Conservation (phyloP, 2,797 vertebrate genomes). For the Lacerta viridis region DNA sequence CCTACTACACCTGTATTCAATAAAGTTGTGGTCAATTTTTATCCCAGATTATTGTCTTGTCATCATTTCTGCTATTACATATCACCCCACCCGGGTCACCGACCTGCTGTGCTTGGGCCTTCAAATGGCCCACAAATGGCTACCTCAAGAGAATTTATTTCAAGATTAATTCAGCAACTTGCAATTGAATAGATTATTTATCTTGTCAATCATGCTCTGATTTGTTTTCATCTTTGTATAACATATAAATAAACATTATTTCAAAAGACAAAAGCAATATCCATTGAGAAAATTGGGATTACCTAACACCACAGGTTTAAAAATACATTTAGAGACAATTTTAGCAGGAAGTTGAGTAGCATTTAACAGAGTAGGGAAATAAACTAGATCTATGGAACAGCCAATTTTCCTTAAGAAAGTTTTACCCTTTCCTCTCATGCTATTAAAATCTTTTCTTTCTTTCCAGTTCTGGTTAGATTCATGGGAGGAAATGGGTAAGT, state of each 20-base stretch:
- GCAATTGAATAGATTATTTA: background rate
- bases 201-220: background rate
- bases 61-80: too few species aligned
- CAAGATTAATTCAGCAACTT: background rate
- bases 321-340: background rate
- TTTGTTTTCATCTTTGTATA: background rate
- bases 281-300: background rate
- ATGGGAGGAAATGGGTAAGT: background rate
- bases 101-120: too few species aligned
- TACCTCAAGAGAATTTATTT: background rate
- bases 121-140: background rate
- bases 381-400: background rate
- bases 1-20: too few species aligned
- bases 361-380: background rate
- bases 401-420: background rate
- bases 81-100: too few species aligned
- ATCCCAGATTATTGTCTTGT: too few species aligned
- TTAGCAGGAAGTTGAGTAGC: background rate
- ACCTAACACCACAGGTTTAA: background rate
- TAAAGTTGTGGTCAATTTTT: too few species aligned
- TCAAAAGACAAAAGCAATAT: background rate
- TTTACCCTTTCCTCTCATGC: background rate
- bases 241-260: rapidly evolving
- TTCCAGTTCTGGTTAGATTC: background rate
- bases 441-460: background rate